These are phyloP conservation scores for Trissolcus japonicus DNA, from an alignment of 2,888 invertebrate species.

Conservation along the genomic window DNA sequence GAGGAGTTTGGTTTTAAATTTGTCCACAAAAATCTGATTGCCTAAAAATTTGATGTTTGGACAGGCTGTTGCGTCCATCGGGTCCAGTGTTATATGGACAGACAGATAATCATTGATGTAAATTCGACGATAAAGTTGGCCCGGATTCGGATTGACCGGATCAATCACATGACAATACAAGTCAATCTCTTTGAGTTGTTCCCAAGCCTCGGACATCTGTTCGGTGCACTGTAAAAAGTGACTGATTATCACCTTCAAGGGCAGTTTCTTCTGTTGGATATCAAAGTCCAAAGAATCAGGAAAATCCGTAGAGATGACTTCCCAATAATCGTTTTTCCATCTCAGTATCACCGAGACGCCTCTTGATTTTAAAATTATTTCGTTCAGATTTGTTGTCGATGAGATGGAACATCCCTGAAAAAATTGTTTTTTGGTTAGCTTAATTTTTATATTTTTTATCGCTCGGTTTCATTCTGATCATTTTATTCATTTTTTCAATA, in stretches of 20 bases:
- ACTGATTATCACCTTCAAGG: constrained; percentile 9
- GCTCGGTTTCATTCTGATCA: too few species aligned
- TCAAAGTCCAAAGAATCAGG: constrained; percentile 62
- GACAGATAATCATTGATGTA: constrained; percentile 68
- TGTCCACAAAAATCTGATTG: constrained; percentile 64
- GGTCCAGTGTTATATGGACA: constrained; percentile 66
- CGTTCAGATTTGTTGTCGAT: constrained; percentile 9
- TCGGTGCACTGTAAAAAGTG: constrained; percentile 18
- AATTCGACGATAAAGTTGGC: constrained; percentile 70
- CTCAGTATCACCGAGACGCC: constrained; percentile 19
- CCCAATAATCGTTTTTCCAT: constrained; percentile 59
- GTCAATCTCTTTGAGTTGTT: constrained; percentile 67
- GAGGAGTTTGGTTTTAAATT: constrained; percentile 62
- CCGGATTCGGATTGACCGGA: constrained; percentile 68
- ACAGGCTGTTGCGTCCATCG: constrained; percentile 61
- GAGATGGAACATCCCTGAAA: constrained; percentile 12
- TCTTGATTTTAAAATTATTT: constrained; percentile 21
- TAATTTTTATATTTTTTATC: constrained; percentile 1
- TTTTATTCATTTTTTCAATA: constrained; percentile 5
- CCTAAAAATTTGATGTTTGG: constrained; percentile 71
- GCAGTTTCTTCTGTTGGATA: constrained; percentile 59
- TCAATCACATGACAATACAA: constrained; percentile 69
- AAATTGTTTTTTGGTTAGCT: background rate
- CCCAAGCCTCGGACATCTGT: constrained; percentile 60
- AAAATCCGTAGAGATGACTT: constrained; percentile 65